A percentile compares a stretch with the other conserved stretches of the same genome.
Evolutionary conservation across 2,888 invertebrate species (phyloP).

Genomic region (Drosophila fulvimacula): DNA sequence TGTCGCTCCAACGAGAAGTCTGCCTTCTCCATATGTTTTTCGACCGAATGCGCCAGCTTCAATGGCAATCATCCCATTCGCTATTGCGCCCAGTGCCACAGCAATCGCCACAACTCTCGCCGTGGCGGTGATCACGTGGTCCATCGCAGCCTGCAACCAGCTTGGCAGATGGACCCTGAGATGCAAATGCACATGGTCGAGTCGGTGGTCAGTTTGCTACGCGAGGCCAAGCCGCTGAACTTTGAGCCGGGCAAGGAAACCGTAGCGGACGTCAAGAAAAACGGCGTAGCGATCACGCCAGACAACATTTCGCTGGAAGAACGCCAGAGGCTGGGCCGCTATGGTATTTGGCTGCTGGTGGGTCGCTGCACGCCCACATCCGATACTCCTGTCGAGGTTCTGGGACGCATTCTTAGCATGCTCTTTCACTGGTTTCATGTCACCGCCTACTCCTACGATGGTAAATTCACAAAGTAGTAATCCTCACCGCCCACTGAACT

Average conservation of each 20-base stretch:
- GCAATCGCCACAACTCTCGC: slow-evolving; percentile 93
- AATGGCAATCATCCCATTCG: slow-evolving; percentile 98
- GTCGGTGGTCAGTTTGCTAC: slow-evolving; percentile 95
- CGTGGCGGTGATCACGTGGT: slow-evolving; percentile 96
- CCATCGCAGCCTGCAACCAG: slow-evolving; percentile 93
- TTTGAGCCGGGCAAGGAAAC: slow-evolving; percentile 87
- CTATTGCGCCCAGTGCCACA: slow-evolving; percentile 95
- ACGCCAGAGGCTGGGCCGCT: slow-evolving; percentile 94
- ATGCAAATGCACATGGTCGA: slow-evolving; percentile 97
- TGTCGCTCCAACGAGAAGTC: slow-evolving; percentile 96
- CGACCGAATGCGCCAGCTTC: slow-evolving; percentile 97
- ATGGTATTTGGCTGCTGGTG: slow-evolving; percentile 98
- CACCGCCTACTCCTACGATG: slow-evolving; percentile 97
- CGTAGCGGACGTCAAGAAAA: slow-evolving; percentile 84
- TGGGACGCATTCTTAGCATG: slow-evolving; percentile 97
- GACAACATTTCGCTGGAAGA: slow-evolving; percentile 93
- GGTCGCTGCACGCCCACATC: slow-evolving; percentile 94
- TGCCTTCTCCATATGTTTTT: slow-evolving; percentile 98
- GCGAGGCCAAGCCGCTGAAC: slow-evolving; percentile 94
- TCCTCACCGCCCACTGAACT: not conserved
- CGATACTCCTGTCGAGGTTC: slow-evolving; percentile 90
- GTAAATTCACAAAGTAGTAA: slow-evolving; percentile 85
- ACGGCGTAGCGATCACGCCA: slow-evolving; percentile 82
- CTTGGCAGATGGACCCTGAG: slow-evolving; percentile 95
- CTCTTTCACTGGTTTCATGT: slow-evolving; percentile 99